These are phyloP conservation scores for Scrobipalpa atriplicella DNA, from an alignment of 2,888 invertebrate species.

Conservation along the genomic window DNA sequence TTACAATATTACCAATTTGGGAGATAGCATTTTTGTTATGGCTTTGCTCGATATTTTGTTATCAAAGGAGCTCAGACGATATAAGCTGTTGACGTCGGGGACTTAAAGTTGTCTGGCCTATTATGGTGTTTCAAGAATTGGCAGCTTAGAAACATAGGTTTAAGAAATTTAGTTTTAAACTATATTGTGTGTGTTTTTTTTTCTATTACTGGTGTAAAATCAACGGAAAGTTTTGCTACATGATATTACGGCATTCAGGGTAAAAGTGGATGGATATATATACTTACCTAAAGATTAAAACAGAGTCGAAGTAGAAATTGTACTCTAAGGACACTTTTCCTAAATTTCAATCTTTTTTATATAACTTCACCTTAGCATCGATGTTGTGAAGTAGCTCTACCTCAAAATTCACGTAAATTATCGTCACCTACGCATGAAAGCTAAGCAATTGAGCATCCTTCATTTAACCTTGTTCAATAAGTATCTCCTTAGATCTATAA, in stretches of 20 bases:
- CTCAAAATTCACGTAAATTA: not conserved
- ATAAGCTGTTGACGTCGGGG: conserved; percentile 9
- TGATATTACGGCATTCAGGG: no score
- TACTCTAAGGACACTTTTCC: no score
- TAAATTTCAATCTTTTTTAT: no score
- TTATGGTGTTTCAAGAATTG: not conserved
- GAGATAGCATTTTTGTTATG: not conserved
- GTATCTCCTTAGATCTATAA: no score
- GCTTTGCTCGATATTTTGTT: not conserved
- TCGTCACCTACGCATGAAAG: conserved; percentile 30
- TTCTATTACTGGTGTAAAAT: no score
- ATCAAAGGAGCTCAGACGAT: not conserved
- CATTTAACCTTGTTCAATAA: conserved; percentile 25
- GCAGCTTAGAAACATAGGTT: not conserved
- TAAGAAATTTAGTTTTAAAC: not conserved
- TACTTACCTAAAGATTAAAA: no score
- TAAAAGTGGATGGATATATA: no score
- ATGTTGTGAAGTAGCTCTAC: not conserved
- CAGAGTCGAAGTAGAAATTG: no score
- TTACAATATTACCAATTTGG: not conserved
- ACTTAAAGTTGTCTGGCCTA: conserved; percentile 4
- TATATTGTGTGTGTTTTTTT: no score
- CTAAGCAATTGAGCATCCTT: conserved; percentile 28
- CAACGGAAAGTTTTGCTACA: no score
- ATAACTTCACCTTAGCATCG: no score